Percentiles rank a stretch among this genome's conserved stretches.
phyloP scores from a whole-genome alignment of 2,113 vertebrate species.

The Neogale vison region DNA sequence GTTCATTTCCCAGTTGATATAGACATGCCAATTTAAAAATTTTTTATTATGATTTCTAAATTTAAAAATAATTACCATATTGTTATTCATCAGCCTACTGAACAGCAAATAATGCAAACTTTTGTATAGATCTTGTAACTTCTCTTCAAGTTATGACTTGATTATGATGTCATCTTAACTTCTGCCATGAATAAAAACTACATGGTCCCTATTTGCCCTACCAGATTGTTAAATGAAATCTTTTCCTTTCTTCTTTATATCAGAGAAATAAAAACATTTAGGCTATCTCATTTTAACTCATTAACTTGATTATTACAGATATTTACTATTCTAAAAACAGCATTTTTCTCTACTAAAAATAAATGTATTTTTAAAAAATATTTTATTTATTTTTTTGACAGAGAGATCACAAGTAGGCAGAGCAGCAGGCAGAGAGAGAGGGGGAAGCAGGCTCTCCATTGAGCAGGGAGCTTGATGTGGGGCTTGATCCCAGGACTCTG shows the following conservation, averaged over 20 bases:
- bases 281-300: background rate
- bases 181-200: background rate
- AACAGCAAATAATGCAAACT: background rate
- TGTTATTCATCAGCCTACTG: background rate
- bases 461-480: too few relatives aligned
- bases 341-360: conserved; percentile 1
- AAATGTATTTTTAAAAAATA: background rate
- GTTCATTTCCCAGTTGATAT: background rate
- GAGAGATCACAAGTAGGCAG: too few relatives aligned
- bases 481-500: too few relatives aligned
- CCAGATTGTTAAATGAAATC: conserved; percentile 3
- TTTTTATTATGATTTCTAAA: background rate
- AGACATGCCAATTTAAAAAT: background rate
- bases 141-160: background rate
- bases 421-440: too few relatives aligned
- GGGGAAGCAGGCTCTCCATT: too few relatives aligned
- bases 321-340: conserved; percentile 33
- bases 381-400: too few relatives aligned
- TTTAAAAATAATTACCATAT: background rate
- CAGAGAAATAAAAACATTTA: background rate
- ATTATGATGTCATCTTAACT: background rate
- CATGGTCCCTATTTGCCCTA: background rate
- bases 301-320: background rate
- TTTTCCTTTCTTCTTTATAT: background rate
- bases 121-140: background rate